phyloP scores from a whole-genome alignment of 2,888 invertebrate genomes.

The Spicauda simplicius region DNA sequence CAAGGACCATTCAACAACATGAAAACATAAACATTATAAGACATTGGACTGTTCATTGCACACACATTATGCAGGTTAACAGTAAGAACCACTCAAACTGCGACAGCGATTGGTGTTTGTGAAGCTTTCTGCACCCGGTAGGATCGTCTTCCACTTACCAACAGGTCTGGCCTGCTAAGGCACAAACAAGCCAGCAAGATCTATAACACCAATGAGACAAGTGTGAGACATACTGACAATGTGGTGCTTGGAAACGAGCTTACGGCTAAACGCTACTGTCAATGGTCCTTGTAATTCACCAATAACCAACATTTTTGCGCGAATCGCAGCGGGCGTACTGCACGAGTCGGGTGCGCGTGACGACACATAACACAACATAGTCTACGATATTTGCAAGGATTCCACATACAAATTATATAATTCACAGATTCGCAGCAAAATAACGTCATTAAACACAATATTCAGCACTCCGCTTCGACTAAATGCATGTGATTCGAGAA shows the following conservation, averaged over 20 bases:
- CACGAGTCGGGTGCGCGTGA: conserved; percentile 57
- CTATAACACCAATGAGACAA: conserved; percentile 87
- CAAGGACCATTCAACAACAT: conserved; percentile 83
- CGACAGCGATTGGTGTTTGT: conserved; percentile 74
- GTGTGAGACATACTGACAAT: conserved; percentile 75
- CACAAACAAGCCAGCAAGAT: conserved; percentile 91
- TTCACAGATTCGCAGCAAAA: conserved; percentile 65
- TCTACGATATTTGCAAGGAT: conserved; percentile 56
- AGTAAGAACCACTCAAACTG: conserved; percentile 65
- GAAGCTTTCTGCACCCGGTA: conserved; percentile 73
- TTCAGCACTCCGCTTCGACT: conserved; percentile 65
- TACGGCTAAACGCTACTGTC: conserved; percentile 64
- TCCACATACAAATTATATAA: conserved; percentile 72
- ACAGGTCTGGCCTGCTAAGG: conserved; percentile 90
- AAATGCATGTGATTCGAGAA: conserved; percentile 81
- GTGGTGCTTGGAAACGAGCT: conserved; percentile 78
- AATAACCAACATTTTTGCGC: conserved; percentile 79
- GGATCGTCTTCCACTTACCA: conserved; percentile 86
- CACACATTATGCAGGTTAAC: conserved; percentile 83
- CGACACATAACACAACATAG: conserved; percentile 62
- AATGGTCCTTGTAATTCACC: conserved; percentile 84
- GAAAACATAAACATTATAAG: conserved; percentile 63
- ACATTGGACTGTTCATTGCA: conserved; percentile 71
- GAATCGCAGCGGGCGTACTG: conserved; percentile 69
- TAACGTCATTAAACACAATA: conserved; percentile 66